Conservation (phyloP, 2,113 vertebrate species). For the Hemicordylus capensis region DNA sequence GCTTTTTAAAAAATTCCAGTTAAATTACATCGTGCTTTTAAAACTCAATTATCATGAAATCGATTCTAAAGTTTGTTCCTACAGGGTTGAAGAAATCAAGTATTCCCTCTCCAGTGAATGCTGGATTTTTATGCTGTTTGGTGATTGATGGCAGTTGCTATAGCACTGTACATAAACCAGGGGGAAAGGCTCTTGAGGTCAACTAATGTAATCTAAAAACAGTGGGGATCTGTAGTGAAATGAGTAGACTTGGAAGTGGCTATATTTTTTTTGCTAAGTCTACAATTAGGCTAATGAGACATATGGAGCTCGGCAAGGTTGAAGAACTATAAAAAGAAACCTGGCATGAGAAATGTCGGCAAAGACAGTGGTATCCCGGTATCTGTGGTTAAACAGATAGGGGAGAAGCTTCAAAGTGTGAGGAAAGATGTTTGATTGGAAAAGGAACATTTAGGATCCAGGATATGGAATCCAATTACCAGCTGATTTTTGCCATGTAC, state of each 20-base stretch:
- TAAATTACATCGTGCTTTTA: slow-evolving; percentile 59
- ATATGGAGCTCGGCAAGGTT: slow-evolving; percentile 21
- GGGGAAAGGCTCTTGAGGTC: slow-evolving; percentile 36
- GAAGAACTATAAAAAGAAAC: slow-evolving; percentile 51
- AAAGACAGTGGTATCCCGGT: slow-evolving; percentile 12
- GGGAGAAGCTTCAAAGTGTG: slow-evolving; percentile 28
- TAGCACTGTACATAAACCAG: slow-evolving; percentile 15
- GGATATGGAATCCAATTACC: neutral
- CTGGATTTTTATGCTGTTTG: slow-evolving; percentile 23
- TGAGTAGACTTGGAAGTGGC: slow-evolving; percentile 26
- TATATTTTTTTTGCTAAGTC: slow-evolving; percentile 15
- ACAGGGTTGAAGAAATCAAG: slow-evolving; percentile 23
- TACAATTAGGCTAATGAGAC: slow-evolving; percentile 39
- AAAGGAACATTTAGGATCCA: neutral
- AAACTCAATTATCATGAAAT: slow-evolving; percentile 63
- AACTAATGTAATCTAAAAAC: slow-evolving; percentile 32
- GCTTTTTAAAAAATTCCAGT: slow-evolving; percentile 52
- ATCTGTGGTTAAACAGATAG: slow-evolving; percentile 20
- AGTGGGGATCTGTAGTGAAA: slow-evolving; percentile 30
- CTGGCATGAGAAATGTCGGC: neutral
- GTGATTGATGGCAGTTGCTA: slow-evolving; percentile 40
- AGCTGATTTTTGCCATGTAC: neutral
- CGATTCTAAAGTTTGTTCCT: slow-evolving; percentile 51
- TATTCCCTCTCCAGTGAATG: slow-evolving; percentile 12
- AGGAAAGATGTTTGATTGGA: slow-evolving; percentile 20